phyloP scores from a whole-genome alignment of 2,888 invertebrate genomes.

The Dolomedes plantarius region DNA sequence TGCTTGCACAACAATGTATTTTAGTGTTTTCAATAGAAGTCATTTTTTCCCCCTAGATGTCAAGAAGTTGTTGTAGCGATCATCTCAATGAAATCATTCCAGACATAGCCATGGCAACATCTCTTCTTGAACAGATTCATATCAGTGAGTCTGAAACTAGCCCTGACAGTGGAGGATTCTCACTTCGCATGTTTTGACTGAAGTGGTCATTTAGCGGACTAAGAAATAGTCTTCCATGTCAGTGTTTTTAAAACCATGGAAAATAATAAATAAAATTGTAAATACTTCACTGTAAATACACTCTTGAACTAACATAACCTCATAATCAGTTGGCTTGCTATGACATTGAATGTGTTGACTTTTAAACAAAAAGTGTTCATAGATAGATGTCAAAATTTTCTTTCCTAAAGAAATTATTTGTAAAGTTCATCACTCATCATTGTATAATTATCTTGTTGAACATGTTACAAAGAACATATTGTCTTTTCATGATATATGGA shows the following conservation, averaged over 20 bases:
- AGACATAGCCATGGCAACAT: slow-evolving; percentile 73
- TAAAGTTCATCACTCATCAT: slow-evolving; percentile 39
- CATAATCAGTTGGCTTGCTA: slow-evolving; percentile 51
- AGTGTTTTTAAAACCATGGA: slow-evolving; percentile 68
- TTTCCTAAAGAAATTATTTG: slow-evolving; percentile 28
- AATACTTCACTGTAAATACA: slow-evolving; percentile 60
- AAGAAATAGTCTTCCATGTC: slow-evolving; percentile 69
- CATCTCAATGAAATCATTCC: slow-evolving; percentile 73
- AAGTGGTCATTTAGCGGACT: slow-evolving; percentile 54
- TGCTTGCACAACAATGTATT: too few relatives aligned
- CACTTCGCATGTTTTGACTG: slow-evolving; percentile 69
- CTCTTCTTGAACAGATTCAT: slow-evolving; percentile 69
- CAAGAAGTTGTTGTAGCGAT: slow-evolving; percentile 70
- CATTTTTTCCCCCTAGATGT: slow-evolving; percentile 48
- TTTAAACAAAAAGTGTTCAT: slow-evolving; percentile 51
- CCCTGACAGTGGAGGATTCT: slow-evolving; percentile 69
- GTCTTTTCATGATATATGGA: slow-evolving; percentile 19
- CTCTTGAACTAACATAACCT: slow-evolving; percentile 50
- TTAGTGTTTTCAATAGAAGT: too few relatives aligned
- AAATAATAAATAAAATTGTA: slow-evolving; percentile 23
- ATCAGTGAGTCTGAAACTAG: slow-evolving; percentile 66
- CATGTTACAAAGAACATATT: slow-evolving; percentile 14
- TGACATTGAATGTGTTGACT: slow-evolving; percentile 53
- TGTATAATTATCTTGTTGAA: slow-evolving; percentile 43
- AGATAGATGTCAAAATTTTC: slow-evolving; percentile 40